Conservation (phyloP, 2,113 vertebrate species). For the Jacana jacana region DNA sequence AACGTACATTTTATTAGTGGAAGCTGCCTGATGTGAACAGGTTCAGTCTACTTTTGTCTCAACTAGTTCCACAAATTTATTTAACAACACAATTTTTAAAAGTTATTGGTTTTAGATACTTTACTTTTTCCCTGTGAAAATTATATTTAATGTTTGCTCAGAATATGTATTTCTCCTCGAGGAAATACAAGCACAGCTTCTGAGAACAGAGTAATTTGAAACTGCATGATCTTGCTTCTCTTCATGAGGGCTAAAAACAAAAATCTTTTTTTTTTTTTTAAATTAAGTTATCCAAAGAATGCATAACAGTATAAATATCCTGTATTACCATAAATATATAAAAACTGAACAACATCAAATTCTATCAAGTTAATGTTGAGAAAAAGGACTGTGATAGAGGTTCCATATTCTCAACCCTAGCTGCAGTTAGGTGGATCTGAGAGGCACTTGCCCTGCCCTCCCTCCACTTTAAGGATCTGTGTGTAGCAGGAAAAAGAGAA, state of each 20-base stretch:
- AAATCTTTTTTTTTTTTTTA: background rate
- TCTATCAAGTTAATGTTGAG: background rate
- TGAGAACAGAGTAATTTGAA: background rate
- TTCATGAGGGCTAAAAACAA: background rate
- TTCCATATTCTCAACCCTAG: background rate
- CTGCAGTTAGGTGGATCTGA: background rate
- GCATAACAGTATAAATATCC: background rate
- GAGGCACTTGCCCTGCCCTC: background rate
- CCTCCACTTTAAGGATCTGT: background rate
- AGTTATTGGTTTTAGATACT: background rate
- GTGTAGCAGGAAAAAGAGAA: background rate
- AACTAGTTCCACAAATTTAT: background rate
- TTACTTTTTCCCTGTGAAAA: background rate
- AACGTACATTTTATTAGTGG: background rate
- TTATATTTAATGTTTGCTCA: background rate
- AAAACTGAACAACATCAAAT: background rate
- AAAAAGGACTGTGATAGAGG: background rate
- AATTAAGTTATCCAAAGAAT: background rate
- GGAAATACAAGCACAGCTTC: background rate
- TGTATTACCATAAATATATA: background rate
- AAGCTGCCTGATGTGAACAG: background rate
- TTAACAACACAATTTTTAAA: rapidly evolving
- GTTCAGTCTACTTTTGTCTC: background rate
- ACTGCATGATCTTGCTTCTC: background rate
- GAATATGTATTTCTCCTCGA: background rate